These are phyloP conservation scores for Hyposoter didymator DNA, from an alignment of 2,888 invertebrate genomes.

Conservation along the genomic window DNA sequence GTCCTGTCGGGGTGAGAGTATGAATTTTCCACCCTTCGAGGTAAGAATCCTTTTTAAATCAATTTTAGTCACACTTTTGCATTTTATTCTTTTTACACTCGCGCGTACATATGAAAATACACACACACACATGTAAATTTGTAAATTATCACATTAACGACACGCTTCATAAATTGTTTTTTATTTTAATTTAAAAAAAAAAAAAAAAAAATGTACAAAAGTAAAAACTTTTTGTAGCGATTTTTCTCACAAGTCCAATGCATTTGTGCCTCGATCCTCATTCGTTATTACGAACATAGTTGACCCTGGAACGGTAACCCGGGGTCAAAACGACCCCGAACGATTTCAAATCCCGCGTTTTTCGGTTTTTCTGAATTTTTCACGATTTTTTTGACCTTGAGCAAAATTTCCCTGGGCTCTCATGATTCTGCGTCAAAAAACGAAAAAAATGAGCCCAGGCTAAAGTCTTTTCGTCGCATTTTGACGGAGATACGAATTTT, in stretches of 20 bases:
- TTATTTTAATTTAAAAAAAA: not conserved
- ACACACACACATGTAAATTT: not conserved
- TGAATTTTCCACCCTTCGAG: slow-evolving; percentile 61
- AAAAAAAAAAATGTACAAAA: not conserved
- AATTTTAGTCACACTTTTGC: slow-evolving; percentile 16
- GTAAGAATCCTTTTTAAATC: slow-evolving; percentile 33
- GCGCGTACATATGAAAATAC: not conserved
- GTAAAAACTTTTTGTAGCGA: slow-evolving; percentile 5
- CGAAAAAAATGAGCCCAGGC: too few relatives aligned
- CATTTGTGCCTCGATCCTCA: slow-evolving; percentile 1
- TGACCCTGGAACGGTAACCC: too few relatives aligned
- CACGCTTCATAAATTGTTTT: not conserved
- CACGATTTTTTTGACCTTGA: too few relatives aligned
- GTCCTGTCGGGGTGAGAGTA: slow-evolving; percentile 30
- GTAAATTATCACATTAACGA: not conserved
- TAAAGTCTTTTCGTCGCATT: too few relatives aligned
- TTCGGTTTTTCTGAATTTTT: too few relatives aligned
- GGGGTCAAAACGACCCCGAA: too few relatives aligned
- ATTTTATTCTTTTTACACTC: not conserved
- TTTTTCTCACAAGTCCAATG: not conserved
- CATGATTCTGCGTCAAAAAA: too few relatives aligned
- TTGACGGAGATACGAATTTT: too few relatives aligned
- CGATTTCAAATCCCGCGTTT: too few relatives aligned
- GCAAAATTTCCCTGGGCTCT: too few relatives aligned
- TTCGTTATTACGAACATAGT: not conserved